Percentiles rank a stretch among this genome's conserved stretches.
Evolutionary conservation across 2,888 invertebrate species (phyloP).

Genomic region (Urechis unicinctus): DNA sequence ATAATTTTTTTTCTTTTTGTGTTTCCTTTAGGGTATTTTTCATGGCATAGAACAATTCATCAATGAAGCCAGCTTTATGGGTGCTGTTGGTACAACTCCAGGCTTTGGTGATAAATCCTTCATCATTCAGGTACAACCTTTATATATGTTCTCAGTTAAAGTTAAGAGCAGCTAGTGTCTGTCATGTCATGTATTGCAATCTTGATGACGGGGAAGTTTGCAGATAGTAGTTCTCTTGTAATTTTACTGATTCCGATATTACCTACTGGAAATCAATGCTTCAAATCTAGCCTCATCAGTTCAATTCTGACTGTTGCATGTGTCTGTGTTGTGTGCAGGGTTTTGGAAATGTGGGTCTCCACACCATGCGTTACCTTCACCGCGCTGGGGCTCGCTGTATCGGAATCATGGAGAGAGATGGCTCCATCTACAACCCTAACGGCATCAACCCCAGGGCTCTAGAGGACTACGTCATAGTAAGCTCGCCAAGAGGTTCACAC

Average conservation of each 20-base stretch:
- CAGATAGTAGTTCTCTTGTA: too few relatives aligned
- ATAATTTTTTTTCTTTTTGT: not conserved
- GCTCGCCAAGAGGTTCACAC: too few relatives aligned
- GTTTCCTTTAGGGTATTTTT: constrained; percentile 56
- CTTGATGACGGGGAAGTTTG: too few relatives aligned
- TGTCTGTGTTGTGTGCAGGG: constrained; percentile 57
- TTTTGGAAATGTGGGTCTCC: constrained; percentile 95
- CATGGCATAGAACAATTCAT: constrained; percentile 91
- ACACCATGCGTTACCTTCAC: constrained; percentile 87
- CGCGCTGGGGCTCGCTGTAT: constrained; percentile 88
- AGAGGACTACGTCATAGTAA: constrained; percentile 50
- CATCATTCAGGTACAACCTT: constrained; percentile 82
- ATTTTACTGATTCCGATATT: not conserved
- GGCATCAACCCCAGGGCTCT: constrained; percentile 82
- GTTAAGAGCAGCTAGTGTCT: too few relatives aligned
- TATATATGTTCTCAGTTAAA: too few relatives aligned
- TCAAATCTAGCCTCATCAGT: too few relatives aligned
- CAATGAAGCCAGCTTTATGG: constrained; percentile 91
- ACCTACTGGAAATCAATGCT: too few relatives aligned
- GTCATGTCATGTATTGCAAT: too few relatives aligned
- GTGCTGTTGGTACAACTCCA: constrained; percentile 81
- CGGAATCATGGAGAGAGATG: constrained; percentile 85
- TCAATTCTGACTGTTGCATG: not conserved
- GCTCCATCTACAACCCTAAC: constrained; percentile 75
- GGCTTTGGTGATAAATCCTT: constrained; percentile 96